Conservation (phyloP, 2,113 vertebrate species). For the Cardinalis cardinalis region DNA sequence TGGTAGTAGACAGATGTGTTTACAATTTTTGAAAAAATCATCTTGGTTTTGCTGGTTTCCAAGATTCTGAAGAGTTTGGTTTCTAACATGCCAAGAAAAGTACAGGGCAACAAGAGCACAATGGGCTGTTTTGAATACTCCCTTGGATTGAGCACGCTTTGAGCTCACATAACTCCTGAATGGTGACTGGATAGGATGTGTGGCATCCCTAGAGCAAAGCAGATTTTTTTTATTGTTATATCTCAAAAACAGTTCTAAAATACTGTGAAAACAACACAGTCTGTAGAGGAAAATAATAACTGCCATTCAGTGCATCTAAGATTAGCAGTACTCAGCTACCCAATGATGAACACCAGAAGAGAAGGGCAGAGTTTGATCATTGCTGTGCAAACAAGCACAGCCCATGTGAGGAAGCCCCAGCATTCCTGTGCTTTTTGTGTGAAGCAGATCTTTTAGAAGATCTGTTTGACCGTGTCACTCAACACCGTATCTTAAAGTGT, state of each 20-base stretch:
- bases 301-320: not conserved
- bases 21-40: not conserved
- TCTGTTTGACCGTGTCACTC: not conserved
- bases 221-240: not conserved
- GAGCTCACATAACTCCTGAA: not conserved
- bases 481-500: not conserved
- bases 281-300: not conserved
- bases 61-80: not conserved
- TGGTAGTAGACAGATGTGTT: not conserved
- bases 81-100: not conserved
- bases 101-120: not conserved
- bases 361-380: not conserved
- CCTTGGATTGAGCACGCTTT: not conserved
- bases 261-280: not conserved
- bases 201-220: not conserved
- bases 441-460: not conserved
- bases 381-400: not conserved
- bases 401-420: not conserved
- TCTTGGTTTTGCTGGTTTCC: not conserved
- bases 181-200: not conserved
- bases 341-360: not conserved
- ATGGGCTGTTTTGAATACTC: not conserved
- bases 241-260: not conserved
- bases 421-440: not conserved
- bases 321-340: not conserved